These are phyloP conservation scores for Amblyopsis rosae DNA, from an alignment of 2,113 vertebrate species.

Conservation along the genomic window DNA sequence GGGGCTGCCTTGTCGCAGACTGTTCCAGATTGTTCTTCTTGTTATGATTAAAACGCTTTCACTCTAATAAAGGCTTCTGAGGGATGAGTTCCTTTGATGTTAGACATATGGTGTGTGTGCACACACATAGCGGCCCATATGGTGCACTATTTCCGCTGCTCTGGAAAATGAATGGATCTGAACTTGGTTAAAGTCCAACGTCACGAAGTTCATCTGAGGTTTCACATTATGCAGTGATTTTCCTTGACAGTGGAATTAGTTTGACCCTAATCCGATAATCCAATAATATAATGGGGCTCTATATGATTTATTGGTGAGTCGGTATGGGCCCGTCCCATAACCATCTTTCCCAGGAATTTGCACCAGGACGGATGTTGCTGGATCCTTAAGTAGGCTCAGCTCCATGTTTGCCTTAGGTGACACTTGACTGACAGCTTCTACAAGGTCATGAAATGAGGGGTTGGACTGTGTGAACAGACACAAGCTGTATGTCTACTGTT, in stretches of 20 bases:
- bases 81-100: constrained; percentile 31
- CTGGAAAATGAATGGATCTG: not conserved
- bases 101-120: constrained; percentile 44
- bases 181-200: not conserved
- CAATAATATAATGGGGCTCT: not conserved
- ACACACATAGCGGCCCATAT: constrained; percentile 6
- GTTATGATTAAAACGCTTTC: constrained; percentile 40
- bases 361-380: too few relatives aligned
- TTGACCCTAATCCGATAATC: not conserved
- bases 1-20: too few relatives aligned
- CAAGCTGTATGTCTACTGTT: constrained; percentile 4
- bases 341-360: not conserved
- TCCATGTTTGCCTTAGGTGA: not conserved
- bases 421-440: not conserved
- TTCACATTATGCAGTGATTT: not conserved
- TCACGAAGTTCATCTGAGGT: not conserved
- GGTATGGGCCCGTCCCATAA: not conserved
- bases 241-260: not conserved
- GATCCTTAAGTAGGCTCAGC: not conserved
- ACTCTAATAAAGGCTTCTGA: constrained; percentile 27
- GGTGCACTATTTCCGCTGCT: not conserved
- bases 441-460: constrained; percentile 8
- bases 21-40: constrained; percentile 42
- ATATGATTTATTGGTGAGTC: not conserved
- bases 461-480: constrained; percentile 9